Evolutionary conservation across 2,797 vertebrate species (phyloP).

Genomic region (Huso huso): DNA sequence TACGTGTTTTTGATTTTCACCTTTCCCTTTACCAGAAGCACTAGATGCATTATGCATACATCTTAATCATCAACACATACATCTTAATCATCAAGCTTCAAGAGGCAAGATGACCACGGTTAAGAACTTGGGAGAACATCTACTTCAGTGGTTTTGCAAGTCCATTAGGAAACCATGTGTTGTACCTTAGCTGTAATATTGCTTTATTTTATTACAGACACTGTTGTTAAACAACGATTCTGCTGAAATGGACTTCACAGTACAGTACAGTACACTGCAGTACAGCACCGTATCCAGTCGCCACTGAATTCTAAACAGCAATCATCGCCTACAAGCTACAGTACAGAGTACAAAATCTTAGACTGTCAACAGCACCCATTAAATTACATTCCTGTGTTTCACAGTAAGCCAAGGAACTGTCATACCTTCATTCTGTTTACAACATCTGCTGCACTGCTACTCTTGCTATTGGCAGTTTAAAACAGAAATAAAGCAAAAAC

Average conservation of each 20-base stretch:
- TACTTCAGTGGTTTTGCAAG: no score
- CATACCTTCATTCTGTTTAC: background rate
- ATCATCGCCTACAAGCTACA: background rate
- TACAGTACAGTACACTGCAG: no score
- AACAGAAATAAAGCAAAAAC: no score
- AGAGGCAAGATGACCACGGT: no score
- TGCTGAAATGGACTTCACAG: background rate
- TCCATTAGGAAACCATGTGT: background rate
- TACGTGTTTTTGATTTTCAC: no score
- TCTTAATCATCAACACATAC: background rate
- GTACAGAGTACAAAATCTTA: background rate
- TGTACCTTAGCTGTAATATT: background rate
- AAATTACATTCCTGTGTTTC: constrained; percentile 6
- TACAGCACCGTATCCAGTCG: background rate
- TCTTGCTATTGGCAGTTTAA: background rate
- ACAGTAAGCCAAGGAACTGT: constrained; percentile 3
- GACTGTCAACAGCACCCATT: background rate
- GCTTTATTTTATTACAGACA: background rate
- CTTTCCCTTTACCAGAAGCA: no score
- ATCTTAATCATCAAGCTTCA: background rate
- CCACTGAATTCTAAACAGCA: constrained; percentile 4
- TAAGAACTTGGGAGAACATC: no score
- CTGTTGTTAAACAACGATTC: background rate
- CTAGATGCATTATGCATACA: background rate
- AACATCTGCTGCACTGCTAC: constrained; percentile 9